These are phyloP conservation scores for Coreius guichenoti DNA, from an alignment of 2,797 vertebrate genomes.

Conservation along the genomic window DNA sequence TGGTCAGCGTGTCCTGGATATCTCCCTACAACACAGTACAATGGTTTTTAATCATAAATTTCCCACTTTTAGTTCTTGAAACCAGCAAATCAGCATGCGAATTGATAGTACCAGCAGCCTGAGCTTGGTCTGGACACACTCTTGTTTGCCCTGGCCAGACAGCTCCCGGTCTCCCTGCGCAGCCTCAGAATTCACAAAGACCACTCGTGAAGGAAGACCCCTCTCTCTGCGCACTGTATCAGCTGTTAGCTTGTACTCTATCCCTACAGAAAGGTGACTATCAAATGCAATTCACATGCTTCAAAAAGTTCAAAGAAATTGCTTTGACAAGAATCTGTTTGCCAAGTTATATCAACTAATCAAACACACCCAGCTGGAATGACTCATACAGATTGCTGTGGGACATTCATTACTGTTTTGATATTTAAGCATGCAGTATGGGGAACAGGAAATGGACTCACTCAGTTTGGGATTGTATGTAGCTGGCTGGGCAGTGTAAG, in stretches of 20 bases:
- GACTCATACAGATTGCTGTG: slow-evolving; percentile 7
- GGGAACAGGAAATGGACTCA: slow-evolving; percentile 74
- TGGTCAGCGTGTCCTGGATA: slow-evolving; percentile 85
- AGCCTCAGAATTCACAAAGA: slow-evolving; percentile 66
- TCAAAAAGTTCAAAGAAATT: not conserved
- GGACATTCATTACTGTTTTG: not conserved
- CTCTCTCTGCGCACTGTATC: slow-evolving; percentile 78
- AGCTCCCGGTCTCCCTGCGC: slow-evolving; percentile 74
- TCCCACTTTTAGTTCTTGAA: not conserved
- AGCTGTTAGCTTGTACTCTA: slow-evolving; percentile 81
- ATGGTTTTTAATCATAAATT: not conserved
- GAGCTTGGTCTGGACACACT: slow-evolving; percentile 76
- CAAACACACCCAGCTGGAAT: slow-evolving; percentile 32
- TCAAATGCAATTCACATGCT: not conserved
- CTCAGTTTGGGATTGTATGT: slow-evolving; percentile 83
- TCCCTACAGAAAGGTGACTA: slow-evolving; percentile 69
- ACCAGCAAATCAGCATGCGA: not conserved
- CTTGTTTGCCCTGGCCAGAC: slow-evolving; percentile 71
- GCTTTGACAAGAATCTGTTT: not conserved
- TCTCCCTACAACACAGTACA: slow-evolving; percentile 73
- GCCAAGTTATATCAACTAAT: not conserved
- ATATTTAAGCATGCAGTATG: not conserved
- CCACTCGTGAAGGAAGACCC: slow-evolving; percentile 78
- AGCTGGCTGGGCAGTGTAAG: slow-evolving; percentile 81
- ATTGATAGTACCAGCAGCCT: slow-evolving; percentile 79